Base-by-base conservation (phyloP, 1,140 invertebrate species). In the Ceratina calcarata region DNA sequence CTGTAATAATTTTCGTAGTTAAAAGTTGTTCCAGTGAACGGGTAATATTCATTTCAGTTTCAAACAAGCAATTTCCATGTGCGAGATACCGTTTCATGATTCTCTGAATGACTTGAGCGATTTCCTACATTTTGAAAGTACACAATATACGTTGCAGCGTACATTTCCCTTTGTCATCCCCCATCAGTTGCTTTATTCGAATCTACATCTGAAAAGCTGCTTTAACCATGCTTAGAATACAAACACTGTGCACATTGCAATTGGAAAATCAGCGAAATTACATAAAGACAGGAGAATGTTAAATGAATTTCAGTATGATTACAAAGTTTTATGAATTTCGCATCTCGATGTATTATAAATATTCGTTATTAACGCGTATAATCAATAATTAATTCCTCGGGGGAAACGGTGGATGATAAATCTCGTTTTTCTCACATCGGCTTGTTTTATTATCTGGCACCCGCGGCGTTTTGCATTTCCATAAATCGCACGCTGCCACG, bases 181-280 rank as follows among this genome's bases (percentile, higher is more conserved):
- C 27, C 27, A 65, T 65, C 45, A 65, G 7, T 20, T 65, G 32
- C 62, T 65, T 45, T 13, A 61, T 4, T 61, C 32, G 32, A 45
- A 65, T 65, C 45, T 65, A 32, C 62, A 65, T 49, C n/a, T 13
- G 18, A 67, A 67, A 67, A 67, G 45, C 37, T 51, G 45, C 45
- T 51, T 67, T 67, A 24, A 32, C 65, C 51, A 18, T 15, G 20
- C 65, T 18, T 24, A 4, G 7, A 51, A 24, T 51, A 10, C 13
- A 51, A 18, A 18, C 7, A 16, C 15, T 16, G 0, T 18, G 16
- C 45, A 20, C 7, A 7, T 8, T 49, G 13, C 2, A 6, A 15
- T 13, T 55, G 18, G 53, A 55, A 24, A 66, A 15, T 66, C 65
- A 16, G 37, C 12, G 18, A 3, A 65, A 64, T 18, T 10, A 27